A percentile compares a stretch with the other conserved stretches of the same genome.
Conservation (phyloP, 2,797 vertebrate genomes). For the Eremophila alpestris region DNA sequence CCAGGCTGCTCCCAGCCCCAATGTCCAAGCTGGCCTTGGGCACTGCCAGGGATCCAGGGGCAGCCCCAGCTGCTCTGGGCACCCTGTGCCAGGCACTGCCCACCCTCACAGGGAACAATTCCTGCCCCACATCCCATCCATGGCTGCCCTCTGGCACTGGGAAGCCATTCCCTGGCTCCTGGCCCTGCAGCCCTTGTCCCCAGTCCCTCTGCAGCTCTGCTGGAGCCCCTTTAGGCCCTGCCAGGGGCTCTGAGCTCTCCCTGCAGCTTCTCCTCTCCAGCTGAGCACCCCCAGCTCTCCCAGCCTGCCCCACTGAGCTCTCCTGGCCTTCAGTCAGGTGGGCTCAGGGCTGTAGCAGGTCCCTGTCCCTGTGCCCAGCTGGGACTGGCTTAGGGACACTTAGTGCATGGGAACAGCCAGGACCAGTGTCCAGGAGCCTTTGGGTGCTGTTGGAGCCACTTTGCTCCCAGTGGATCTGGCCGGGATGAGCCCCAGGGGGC, state of each 20-base stretch:
- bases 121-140: too few species aligned
- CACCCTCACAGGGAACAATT: too few species aligned
- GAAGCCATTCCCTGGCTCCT: too few species aligned
- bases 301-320: neutral
- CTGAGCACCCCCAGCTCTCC: neutral
- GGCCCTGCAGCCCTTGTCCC: neutral
- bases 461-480: neutral
- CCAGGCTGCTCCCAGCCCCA: too few species aligned
- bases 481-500: neutral
- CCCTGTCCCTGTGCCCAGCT: neutral
- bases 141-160: too few species aligned
- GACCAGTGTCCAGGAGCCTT: neutral
- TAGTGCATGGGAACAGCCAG: fast-evolving
- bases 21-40: too few species aligned
- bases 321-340: neutral
- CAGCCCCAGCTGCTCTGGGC: too few species aligned
- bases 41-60: too few species aligned
- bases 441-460: neutral
- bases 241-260: neutral
- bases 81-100: too few species aligned
- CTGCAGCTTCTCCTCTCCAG: neutral
- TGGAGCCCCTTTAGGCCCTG: neutral
- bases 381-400: neutral
- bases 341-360: neutral
- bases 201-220: neutral